phyloP scores from a whole-genome alignment of 1,140 invertebrate genomes.

The Drosophila tani region DNA sequence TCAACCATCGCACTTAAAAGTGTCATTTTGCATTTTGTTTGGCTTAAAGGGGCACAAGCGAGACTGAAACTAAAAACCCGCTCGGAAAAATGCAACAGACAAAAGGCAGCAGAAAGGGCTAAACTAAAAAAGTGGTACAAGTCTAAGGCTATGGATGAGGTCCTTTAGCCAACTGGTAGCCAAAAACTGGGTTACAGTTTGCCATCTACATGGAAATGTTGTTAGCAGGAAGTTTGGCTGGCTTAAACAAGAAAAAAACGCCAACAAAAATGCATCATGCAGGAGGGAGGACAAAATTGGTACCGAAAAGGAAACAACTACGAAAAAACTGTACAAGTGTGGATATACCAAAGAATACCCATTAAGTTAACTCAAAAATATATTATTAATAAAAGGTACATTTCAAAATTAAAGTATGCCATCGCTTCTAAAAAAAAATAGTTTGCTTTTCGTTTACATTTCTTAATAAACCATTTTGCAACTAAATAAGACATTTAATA shows the following conservation, averaged over 20 bases:
- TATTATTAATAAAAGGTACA: too few species aligned
- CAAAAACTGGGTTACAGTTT: slow-evolving; percentile 71
- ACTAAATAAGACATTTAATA: background rate
- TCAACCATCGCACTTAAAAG: slow-evolving; percentile 80
- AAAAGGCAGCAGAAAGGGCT: slow-evolving; percentile 21
- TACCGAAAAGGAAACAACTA: slow-evolving; percentile 2
- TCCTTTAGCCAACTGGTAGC: slow-evolving; percentile 36
- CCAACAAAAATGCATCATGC: slow-evolving; percentile 48
- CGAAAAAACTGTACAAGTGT: background rate
- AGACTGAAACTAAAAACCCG: slow-evolving; percentile 15
- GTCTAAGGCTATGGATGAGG: slow-evolving; percentile 47
- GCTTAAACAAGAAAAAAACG: slow-evolving; percentile 9
- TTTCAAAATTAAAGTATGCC: too few species aligned
- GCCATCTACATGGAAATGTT: slow-evolving; percentile 77
- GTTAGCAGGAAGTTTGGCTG: slow-evolving; percentile 64
- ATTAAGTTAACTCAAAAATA: background rate
- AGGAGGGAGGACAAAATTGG: slow-evolving; percentile 41
- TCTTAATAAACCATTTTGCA: too few species aligned
- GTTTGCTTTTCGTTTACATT: too few species aligned
- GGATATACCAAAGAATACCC: background rate
- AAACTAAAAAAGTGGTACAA: slow-evolving; percentile 30
- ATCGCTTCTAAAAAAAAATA: too few species aligned
- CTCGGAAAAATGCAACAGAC: slow-evolving; percentile 68
- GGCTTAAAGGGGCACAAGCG: slow-evolving; percentile 17
- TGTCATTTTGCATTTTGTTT: slow-evolving; percentile 78